Base-by-base conservation (phyloP, 2,888 invertebrate species). In the Yponomeuta evonymella region DNA sequence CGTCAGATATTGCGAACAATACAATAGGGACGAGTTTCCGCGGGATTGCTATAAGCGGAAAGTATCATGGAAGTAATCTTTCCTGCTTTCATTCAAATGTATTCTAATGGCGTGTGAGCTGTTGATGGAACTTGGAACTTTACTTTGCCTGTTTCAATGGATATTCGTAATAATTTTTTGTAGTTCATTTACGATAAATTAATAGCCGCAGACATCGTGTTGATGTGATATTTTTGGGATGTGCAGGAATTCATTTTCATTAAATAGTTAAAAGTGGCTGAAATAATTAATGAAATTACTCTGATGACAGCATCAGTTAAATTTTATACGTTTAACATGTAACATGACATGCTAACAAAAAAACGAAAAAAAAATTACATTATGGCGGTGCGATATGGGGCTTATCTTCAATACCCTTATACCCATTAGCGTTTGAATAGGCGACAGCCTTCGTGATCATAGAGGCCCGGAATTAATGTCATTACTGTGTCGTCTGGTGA, bases 51-150 rank as follows among this genome's bases (percentile, higher is more conserved):
- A 58, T 58, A 75, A 78, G 77, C 77, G 78, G 76, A 79, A 82
- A 79, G 78, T 78, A 78, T 83, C 83, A 84, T 83, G 79, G 80
- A 81, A 81, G 79, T 83, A 82, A 84, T 82, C 79, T 78, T 75
- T 79, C 73, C 76, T 79, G 79, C 79, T 80, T 81, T 79, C 80
- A 79, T 81, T 81, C 79, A 80, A 79, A 82, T 81, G 79, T 83
- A 80, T 81, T 80, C 76, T 77, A 81, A 81, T 79, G 75, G 77
- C 77, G 75, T 75, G 75, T 72, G 74, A 58, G 51, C 51, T 58
- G 15, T 58, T 58, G 51, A 12, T 12, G 15, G 51, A 12, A 58
- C 51, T 75, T 75, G 75, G 75, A 75, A 64, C 64, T 64, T 23
- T 64, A 29, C 23, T 64, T 64, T 64, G 12, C 10, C 30, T 29